Conservation (phyloP, 2,888 invertebrate species). For the Nycteola revayana region DNA sequence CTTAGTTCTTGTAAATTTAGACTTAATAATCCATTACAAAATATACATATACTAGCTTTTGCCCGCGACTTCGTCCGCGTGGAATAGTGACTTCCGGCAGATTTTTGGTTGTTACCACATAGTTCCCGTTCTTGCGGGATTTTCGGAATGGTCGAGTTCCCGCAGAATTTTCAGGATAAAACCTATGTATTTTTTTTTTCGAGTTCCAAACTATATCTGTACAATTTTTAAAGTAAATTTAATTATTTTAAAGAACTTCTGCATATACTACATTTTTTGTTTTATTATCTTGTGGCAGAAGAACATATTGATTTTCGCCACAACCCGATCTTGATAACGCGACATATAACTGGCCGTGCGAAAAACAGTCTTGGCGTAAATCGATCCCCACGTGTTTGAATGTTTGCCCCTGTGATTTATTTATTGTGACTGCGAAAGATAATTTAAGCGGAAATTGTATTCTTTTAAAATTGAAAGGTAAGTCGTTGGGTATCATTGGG, state of each 20-base stretch:
- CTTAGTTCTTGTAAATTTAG: too few species aligned
- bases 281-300: conserved; percentile 13
- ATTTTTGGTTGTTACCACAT: background rate
- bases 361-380: conserved; percentile 20
- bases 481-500: conserved; percentile 23
- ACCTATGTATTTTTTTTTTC: background rate
- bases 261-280: conserved; percentile 6
- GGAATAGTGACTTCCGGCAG: background rate
- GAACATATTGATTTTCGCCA: conserved; percentile 14
- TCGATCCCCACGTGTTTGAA: conserved; percentile 22
- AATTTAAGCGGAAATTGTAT: conserved; percentile 16
- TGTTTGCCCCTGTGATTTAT: conserved; percentile 24
- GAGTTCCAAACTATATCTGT: background rate
- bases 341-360: conserved; percentile 9
- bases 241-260: conserved; percentile 4
- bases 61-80: too few species aligned
- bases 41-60: too few species aligned
- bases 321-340: conserved; percentile 13
- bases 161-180: background rate
- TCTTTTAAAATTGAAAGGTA: conserved; percentile 24
- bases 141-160: background rate
- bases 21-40: too few species aligned
- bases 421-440: conserved; percentile 20
- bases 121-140: too few species aligned
- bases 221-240: background rate